Percentiles rank a stretch among this genome's conserved stretches.
These are phyloP conservation scores for Aldrovandia affinis DNA, from an alignment of 2,797 vertebrate species.

Conservation along the genomic window DNA sequence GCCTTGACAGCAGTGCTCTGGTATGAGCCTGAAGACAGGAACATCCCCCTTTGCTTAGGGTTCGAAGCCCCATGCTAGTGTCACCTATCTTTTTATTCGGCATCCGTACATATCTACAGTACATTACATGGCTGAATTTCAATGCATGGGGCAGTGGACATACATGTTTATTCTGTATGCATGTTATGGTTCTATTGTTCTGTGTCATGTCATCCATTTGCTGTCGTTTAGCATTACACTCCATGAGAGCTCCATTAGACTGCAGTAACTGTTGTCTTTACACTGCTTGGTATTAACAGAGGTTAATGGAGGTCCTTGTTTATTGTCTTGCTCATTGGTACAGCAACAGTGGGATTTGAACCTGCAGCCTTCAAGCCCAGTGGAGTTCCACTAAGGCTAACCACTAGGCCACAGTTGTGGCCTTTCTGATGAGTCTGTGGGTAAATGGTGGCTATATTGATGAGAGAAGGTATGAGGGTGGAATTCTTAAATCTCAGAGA, in stretches of 20 bases:
- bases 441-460: not conserved
- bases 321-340: not conserved
- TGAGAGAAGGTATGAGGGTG: not conserved
- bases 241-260: not conserved
- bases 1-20: not conserved
- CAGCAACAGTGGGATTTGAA: not conserved
- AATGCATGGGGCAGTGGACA: not conserved
- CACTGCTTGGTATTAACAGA: conserved; percentile 12
- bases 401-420: too few species aligned
- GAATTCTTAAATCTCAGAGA: not conserved
- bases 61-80: conserved; percentile 3
- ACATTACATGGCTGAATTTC: not conserved
- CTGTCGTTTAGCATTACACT: not conserved
- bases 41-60: not conserved
- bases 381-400: too few species aligned
- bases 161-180: not conserved
- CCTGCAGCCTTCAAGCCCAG: not conserved
- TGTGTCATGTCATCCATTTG: not conserved
- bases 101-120: not conserved
- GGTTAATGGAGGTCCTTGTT: conserved; percentile 4
- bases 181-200: not conserved
- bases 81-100: not conserved
- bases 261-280: conserved; percentile 6
- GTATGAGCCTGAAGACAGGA: conserved; percentile 2
- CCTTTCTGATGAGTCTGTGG: not conserved